Percentiles rank a stretch among this genome's conserved stretches.
These are phyloP conservation scores for Nannoperca obscura DNA, from an alignment of 2,797 vertebrate genomes.

Conservation along the genomic window DNA sequence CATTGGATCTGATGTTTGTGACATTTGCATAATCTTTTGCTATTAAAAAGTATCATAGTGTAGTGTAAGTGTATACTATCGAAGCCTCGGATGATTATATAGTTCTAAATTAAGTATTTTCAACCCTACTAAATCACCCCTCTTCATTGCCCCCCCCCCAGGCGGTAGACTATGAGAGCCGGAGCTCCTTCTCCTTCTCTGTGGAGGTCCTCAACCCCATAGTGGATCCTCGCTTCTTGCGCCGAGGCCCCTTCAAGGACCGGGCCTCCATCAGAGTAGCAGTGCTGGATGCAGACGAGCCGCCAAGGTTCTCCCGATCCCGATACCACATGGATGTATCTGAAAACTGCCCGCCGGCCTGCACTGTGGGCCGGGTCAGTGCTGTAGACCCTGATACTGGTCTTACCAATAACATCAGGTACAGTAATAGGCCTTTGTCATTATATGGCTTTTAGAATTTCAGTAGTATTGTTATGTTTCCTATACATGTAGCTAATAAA, in stretches of 20 bases:
- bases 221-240: constrained; percentile 91
- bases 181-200: constrained; percentile 90
- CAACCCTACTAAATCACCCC: background rate
- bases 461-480: background rate
- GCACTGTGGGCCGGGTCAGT: constrained; percentile 89
- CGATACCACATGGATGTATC: constrained; percentile 89
- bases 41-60: constrained; percentile 39
- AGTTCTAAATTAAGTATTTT: background rate
- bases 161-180: constrained; percentile 91
- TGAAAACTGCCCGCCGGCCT: constrained; percentile 90
- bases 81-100: constrained; percentile 6
- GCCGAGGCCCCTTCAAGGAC: constrained; percentile 93
- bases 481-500: background rate
- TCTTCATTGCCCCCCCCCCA: constrained; percentile 45
- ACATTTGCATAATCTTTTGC: constrained; percentile 56
- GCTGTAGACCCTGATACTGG: constrained; percentile 90
- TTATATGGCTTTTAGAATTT: background rate
- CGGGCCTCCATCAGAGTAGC: constrained; percentile 88
- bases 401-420: constrained; percentile 92
- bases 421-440: background rate
- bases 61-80: constrained; percentile 8
- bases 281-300: constrained; percentile 91
- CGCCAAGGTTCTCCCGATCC: constrained; percentile 88
- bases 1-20: constrained; percentile 40
- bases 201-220: constrained; percentile 93